These are phyloP conservation scores for Spilosoma lubricipeda DNA, from an alignment of 2,888 invertebrate genomes.

Conservation along the genomic window DNA sequence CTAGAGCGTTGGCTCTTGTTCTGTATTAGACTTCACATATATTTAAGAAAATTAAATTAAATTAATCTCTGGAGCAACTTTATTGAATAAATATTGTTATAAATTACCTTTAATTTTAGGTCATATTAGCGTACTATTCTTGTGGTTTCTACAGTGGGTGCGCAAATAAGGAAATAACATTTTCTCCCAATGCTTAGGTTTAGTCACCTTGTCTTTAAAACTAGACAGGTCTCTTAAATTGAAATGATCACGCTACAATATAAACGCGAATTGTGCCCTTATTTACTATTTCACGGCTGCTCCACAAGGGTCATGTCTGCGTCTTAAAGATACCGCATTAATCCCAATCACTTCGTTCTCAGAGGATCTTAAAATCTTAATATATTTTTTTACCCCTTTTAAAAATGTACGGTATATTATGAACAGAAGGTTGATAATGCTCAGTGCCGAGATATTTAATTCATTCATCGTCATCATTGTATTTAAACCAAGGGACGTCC, in stretches of 20 bases:
- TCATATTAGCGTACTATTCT: background rate
- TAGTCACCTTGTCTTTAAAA: background rate
- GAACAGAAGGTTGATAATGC: background rate
- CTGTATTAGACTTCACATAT: slow-evolving; percentile 21
- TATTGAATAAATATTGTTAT: background rate
- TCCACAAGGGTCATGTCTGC: background rate
- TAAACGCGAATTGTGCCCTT: background rate
- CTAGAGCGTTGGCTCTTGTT: slow-evolving; percentile 36
- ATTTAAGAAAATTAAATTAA: background rate
- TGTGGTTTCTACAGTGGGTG: too few relatives aligned
- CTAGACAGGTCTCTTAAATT: background rate
- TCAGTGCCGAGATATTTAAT: background rate
- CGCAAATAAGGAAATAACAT: background rate
- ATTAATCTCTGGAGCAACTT: background rate
- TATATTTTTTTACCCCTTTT: background rate
- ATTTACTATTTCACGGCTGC: background rate
- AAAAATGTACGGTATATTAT: background rate
- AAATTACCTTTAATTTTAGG: background rate
- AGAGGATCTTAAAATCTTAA: background rate
- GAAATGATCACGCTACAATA: background rate
- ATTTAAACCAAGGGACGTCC: background rate
- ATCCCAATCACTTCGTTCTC: background rate
- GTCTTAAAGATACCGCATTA: background rate
- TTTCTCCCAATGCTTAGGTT: background rate
- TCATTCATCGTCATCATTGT: too few relatives aligned